Conservation (phyloP, 1,140 invertebrate species). For the Lepidurus couesii region DNA sequence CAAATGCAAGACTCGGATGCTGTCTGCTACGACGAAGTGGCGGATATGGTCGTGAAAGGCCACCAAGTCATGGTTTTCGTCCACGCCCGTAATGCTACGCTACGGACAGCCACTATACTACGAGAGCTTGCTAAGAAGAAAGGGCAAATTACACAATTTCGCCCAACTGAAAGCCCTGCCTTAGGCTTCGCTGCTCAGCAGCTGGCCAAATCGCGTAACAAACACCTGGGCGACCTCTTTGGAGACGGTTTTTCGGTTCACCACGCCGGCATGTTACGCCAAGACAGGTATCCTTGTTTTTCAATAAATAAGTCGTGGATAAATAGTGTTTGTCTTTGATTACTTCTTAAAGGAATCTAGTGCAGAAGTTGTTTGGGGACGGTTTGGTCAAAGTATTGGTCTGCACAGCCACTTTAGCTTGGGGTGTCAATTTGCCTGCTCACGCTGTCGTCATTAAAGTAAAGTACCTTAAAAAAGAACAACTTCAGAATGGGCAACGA, state of each 20-base stretch:
- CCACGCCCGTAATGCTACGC: slow-evolving; percentile 92
- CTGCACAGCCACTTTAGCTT: slow-evolving; percentile 96
- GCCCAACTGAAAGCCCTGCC: slow-evolving; percentile 54
- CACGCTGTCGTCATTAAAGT: slow-evolving; percentile 95
- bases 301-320: slow-evolving; percentile 34
- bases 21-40: slow-evolving; percentile 88
- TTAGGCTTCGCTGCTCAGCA: slow-evolving; percentile 57
- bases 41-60: slow-evolving; percentile 76
- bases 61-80: slow-evolving; percentile 99
- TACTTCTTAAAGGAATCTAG: slow-evolving; percentile 56
- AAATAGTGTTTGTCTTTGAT: not conserved
- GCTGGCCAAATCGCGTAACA: slow-evolving; percentile 65
- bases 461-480: slow-evolving; percentile 36
- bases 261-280: slow-evolving; percentile 89
- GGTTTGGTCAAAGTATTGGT: slow-evolving; percentile 89
- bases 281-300: slow-evolving; percentile 62
- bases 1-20: slow-evolving; percentile 82
- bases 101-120: slow-evolving; percentile 72
- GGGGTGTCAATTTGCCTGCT: slow-evolving; percentile 98
- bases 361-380: slow-evolving; percentile 82
- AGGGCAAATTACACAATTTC: slow-evolving; percentile 61
- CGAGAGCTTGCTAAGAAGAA: slow-evolving; percentile 69
- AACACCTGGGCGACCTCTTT: slow-evolving; percentile 74
- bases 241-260: slow-evolving; percentile 81
- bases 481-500: no score